Evolutionary conservation across 2,113 vertebrate species (phyloP).

Genomic region (Nibea albiflora): DNA sequence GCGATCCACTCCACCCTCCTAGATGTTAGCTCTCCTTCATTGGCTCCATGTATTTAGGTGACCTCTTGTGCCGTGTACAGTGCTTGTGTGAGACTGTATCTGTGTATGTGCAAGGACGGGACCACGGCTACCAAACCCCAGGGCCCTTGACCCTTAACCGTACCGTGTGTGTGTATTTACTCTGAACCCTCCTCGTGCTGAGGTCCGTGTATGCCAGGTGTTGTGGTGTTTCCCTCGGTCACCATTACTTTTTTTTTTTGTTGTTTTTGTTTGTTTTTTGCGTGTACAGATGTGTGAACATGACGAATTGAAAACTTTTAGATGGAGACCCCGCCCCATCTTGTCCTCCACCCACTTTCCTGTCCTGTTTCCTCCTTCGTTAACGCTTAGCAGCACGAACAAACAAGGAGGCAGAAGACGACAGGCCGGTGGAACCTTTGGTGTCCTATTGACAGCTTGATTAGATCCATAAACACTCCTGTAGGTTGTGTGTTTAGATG

Average conservation of each 20-base stretch:
- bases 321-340: slow-evolving; percentile 80
- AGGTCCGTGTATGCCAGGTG: slow-evolving; percentile 98
- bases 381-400: slow-evolving; percentile 30
- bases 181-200: slow-evolving; percentile 86
- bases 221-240: slow-evolving; percentile 97
- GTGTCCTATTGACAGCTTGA: slow-evolving; percentile 59
- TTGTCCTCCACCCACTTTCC: slow-evolving; percentile 84
- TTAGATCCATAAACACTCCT: slow-evolving; percentile 75
- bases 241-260: slow-evolving; percentile 76
- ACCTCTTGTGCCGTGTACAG: slow-evolving; percentile 97
- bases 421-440: slow-evolving; percentile 49
- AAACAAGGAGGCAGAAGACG: slow-evolving; percentile 51
- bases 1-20: slow-evolving; percentile 87
- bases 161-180: slow-evolving; percentile 90
- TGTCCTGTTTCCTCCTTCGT: slow-evolving; percentile 50
- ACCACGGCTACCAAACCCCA: slow-evolving; percentile 61
- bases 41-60: slow-evolving; percentile 93
- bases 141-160: slow-evolving; percentile 72
- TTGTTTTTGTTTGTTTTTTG: slow-evolving; percentile 20
- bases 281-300: slow-evolving; percentile 95
- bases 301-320: slow-evolving; percentile 86
- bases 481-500: slow-evolving; percentile 80
- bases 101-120: slow-evolving; percentile 89
- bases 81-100: slow-evolving; percentile 98
- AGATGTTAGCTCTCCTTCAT: slow-evolving; percentile 89